Evolutionary conservation across 2,797 vertebrate species (phyloP).

Genomic region (Carcharodon carcharias): DNA sequence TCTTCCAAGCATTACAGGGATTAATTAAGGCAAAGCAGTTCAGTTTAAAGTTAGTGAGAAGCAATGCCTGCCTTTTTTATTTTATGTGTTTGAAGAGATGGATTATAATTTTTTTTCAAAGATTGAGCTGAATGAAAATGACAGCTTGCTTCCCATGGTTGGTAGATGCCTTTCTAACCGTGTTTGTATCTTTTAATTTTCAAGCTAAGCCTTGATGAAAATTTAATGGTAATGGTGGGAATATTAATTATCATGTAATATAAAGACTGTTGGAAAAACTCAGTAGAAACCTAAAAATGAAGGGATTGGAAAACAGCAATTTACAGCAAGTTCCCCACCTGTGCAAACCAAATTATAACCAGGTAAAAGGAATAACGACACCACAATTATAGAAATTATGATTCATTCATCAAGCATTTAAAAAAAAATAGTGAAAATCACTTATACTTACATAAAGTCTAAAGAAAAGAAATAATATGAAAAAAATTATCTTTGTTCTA

Average conservation of each 20-base stretch:
- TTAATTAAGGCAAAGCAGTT: not conserved
- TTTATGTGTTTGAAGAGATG: not conserved
- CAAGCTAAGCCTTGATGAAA: not conserved
- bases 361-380: not conserved
- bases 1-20: not conserved
- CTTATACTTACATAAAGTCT: not conserved
- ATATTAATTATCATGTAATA: not conserved
- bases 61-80: not conserved
- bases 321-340: not conserved
- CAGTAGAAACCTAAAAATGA: not conserved
- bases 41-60: not conserved
- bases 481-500: not conserved
- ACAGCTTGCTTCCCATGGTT: not conserved
- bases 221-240: not conserved
- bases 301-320: not conserved
- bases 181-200: not conserved
- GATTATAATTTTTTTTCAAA: constrained; percentile 15
- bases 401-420: not conserved
- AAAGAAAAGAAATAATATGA: not conserved
- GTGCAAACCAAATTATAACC: not conserved
- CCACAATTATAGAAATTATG: not conserved
- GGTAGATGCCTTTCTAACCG: not conserved
- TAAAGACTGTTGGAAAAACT: not conserved
- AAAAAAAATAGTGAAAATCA: not conserved
- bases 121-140: not conserved